Conservation (phyloP, 1,140 invertebrate genomes). For the Aphelinus certus region DNA sequence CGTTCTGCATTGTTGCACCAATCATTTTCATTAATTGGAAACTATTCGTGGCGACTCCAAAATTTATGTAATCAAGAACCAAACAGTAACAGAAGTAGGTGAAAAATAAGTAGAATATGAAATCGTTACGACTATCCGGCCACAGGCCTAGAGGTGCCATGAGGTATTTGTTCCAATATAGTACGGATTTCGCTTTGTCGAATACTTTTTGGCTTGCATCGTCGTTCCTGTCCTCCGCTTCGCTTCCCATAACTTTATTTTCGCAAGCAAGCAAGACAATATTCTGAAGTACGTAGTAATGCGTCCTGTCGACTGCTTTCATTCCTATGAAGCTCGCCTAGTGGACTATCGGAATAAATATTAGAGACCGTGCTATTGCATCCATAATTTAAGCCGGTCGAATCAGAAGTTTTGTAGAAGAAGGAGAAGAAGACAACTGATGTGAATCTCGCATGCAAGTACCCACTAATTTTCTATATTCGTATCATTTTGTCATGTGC, state of each 20-base stretch:
- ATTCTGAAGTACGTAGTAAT: neutral
- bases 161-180: conserved; percentile 44
- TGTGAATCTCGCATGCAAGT: neutral
- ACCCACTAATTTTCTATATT: conserved; percentile 7
- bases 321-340: too few relatives aligned
- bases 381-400: conserved; percentile 5
- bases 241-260: neutral
- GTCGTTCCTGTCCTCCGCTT: neutral
- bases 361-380: neutral
- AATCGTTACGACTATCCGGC: conserved; percentile 40
- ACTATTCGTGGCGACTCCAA: conserved; percentile 40
- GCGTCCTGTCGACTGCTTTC: neutral
- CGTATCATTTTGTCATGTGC: conserved; percentile 2
- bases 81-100: conserved; percentile 41
- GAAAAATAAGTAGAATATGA: conserved; percentile 38
- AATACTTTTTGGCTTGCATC: conserved; percentile 36
- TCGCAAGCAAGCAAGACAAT: neutral
- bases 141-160: conserved; percentile 44
- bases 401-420: neutral
- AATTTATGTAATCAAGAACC: conserved; percentile 33
- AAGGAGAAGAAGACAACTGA: neutral
- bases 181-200: conserved; percentile 38
- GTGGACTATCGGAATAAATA: neutral
- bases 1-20: conserved; percentile 39
- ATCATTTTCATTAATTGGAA: conserved; percentile 42